Conservation (phyloP, 2,797 vertebrate species). For the Acanthornis magna region DNA sequence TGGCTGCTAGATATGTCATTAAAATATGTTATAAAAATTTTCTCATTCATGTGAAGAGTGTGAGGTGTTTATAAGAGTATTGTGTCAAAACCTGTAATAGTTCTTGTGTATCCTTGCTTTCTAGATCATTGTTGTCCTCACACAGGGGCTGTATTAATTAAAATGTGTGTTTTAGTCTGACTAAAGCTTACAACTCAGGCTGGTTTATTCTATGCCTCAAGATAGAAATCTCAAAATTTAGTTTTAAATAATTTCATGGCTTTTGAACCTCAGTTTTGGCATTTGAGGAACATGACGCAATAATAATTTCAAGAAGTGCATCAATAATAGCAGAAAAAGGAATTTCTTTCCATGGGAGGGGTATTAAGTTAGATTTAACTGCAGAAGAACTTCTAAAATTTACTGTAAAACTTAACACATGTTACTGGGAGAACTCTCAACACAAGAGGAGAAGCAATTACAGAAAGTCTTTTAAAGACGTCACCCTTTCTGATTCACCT, state of each 20-base stretch:
- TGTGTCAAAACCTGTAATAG: neutral
- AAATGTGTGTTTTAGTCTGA: neutral
- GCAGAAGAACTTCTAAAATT: neutral
- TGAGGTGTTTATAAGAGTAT: neutral
- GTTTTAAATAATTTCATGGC: neutral
- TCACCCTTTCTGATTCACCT: neutral
- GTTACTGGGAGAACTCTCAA: neutral
- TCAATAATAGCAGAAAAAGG: neutral
- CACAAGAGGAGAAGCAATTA: neutral
- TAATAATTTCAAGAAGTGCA: neutral
- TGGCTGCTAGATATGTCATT: neutral
- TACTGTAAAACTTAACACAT: neutral
- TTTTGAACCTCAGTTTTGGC: neutral
- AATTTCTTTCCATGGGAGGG: neutral
- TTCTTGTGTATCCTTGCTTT: neutral
- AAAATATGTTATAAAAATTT: neutral
- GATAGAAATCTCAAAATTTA: neutral
- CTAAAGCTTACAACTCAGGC: neutral
- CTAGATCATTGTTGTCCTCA: neutral
- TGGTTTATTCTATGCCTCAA: neutral
- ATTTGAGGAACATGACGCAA: neutral
- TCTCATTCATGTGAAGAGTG: fast-evolving
- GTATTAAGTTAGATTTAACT: neutral
- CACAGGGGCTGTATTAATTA: neutral
- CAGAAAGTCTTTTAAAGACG: neutral